Evolutionary conservation across 2,888 invertebrate species (phyloP).

Genomic region (Minunthozetes semirufus): DNA sequence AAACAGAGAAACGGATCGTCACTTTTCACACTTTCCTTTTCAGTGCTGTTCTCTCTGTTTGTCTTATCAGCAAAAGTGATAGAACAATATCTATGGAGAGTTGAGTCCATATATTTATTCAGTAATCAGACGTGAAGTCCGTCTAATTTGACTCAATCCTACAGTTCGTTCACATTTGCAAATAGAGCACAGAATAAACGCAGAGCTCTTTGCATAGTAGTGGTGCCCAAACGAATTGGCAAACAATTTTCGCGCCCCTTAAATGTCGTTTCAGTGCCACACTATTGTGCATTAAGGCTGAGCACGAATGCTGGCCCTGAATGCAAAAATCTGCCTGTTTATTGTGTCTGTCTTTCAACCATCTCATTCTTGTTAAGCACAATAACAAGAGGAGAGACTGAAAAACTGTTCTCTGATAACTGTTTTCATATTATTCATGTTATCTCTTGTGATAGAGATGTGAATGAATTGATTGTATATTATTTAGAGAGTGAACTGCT

Average conservation of each 20-base stretch:
- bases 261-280: neutral
- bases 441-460: neutral
- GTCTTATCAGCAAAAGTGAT: too few species aligned
- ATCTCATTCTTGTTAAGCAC: neutral
- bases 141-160: neutral
- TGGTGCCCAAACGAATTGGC: neutral
- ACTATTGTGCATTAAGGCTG: neutral
- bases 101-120: neutral
- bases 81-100: too few species aligned
- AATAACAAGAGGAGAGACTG: neutral
- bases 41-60: too few species aligned
- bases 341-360: neutral
- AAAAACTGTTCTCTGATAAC: neutral
- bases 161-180: neutral
- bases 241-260: neutral
- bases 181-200: conserved; percentile 4
- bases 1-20: too few species aligned
- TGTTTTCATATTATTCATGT: neutral
- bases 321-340: neutral
- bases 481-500: conserved; percentile 3
- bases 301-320: neutral
- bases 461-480: neutral
- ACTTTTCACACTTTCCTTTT: too few species aligned
- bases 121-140: too few species aligned
- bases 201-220: conserved; percentile 15